Conservation (phyloP, 2,113 vertebrate species). For the Larimichthys crocea region DNA sequence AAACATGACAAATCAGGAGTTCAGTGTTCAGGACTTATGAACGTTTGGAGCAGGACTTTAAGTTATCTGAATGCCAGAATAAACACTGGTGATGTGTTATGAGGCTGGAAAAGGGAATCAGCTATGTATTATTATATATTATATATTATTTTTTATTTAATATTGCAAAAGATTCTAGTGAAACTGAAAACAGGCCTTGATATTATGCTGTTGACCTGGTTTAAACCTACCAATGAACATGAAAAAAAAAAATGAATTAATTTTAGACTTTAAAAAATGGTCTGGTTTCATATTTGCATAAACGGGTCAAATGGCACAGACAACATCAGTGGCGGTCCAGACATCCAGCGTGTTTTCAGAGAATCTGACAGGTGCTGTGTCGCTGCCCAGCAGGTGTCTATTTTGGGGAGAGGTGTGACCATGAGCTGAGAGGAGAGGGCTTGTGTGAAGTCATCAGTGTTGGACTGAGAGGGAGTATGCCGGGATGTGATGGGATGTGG, state of each 20-base stretch:
- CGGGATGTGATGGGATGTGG: conserved; percentile 22
- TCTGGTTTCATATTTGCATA: neutral
- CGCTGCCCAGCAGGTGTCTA: conserved; percentile 67
- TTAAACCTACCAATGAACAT: neutral
- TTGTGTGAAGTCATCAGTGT: neutral
- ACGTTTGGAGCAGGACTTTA: neutral
- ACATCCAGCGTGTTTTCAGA: conserved; percentile 35
- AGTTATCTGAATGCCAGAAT: neutral
- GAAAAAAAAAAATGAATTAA: neutral
- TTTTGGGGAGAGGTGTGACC: conserved; percentile 60
- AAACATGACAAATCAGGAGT: neutral
- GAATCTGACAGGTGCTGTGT: conserved; percentile 60
- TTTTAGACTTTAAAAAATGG: too few species aligned
- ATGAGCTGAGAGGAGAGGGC: conserved; percentile 1
- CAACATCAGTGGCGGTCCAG: neutral
- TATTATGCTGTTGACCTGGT: neutral
- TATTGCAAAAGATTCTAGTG: too few species aligned
- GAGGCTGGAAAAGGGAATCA: neutral
- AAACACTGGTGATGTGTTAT: neutral
- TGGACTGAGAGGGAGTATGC: conserved; percentile 20
- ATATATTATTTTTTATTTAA: neutral
- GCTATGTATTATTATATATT: neutral
- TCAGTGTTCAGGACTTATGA: too few species aligned
- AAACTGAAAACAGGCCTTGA: neutral
- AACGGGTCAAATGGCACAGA: neutral